Percentiles rank a stretch among this genome's conserved stretches.
These are phyloP conservation scores for Eilema griseolum DNA, from an alignment of 2,888 invertebrate species.

Conservation along the genomic window DNA sequence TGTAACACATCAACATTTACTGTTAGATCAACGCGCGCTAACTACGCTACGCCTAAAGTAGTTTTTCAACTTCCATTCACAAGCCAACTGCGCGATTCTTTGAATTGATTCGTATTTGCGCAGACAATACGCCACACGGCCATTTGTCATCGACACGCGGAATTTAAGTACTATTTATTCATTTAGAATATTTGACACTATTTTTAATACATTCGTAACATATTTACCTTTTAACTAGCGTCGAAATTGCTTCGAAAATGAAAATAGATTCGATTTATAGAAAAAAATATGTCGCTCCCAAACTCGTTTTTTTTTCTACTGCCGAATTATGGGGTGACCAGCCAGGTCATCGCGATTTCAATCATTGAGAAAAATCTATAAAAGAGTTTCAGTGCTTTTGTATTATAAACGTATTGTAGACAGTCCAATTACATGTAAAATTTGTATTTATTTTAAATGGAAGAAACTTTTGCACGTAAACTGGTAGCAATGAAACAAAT, in stretches of 20 bases:
- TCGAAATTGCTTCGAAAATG: constrained; percentile 39
- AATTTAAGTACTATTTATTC: neutral
- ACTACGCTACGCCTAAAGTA: constrained; percentile 60
- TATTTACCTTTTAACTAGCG: constrained; percentile 47
- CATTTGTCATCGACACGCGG: constrained; percentile 21
- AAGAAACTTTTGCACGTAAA: neutral
- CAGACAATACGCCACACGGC: constrained; percentile 32
- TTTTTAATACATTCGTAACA: constrained; percentile 12
- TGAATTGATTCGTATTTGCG: constrained; percentile 50
- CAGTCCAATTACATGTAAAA: neutral
- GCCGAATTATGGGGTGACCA: constrained; percentile 51
- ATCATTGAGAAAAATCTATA: neutral
- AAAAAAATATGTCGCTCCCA: constrained; percentile 56
- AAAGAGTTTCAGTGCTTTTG: neutral
- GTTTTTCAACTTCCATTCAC: constrained; percentile 71
- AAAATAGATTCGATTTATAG: constrained; percentile 34
- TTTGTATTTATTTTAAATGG: too few species aligned
- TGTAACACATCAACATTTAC: constrained; percentile 70
- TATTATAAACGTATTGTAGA: neutral
- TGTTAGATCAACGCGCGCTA: constrained; percentile 64
- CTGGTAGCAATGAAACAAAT: neutral
- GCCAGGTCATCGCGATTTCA: neutral
- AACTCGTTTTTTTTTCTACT: constrained; percentile 54
- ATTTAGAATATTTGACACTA: neutral
- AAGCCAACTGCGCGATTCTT: constrained; percentile 55